phyloP scores from a whole-genome alignment of 1,140 invertebrate species.

The Diorhabda sublineata region DNA sequence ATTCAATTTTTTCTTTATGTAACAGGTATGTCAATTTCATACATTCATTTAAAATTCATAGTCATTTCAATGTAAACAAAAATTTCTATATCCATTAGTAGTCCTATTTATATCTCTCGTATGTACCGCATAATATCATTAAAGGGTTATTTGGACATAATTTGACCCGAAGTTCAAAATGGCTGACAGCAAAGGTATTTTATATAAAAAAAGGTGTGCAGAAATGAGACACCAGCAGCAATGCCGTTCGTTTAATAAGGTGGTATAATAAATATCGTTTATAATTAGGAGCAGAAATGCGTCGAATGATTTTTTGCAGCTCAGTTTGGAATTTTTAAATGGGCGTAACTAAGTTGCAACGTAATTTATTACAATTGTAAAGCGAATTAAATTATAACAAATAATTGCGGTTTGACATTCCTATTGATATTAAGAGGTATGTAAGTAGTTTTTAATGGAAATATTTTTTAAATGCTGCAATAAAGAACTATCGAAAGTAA shows the following conservation, averaged over 20 bases:
- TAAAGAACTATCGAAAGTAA: too few relatives aligned
- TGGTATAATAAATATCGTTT: slow-evolving; percentile 3
- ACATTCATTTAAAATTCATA: not conserved
- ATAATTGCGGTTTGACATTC: not conserved
- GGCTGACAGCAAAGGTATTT: slow-evolving; percentile 17
- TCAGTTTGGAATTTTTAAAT: not conserved
- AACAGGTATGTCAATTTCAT: not conserved
- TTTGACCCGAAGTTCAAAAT: slow-evolving; percentile 17
- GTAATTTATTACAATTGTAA: not conserved
- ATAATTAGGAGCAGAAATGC: not conserved
- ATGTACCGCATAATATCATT: too few relatives aligned
- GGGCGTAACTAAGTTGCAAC: not conserved
- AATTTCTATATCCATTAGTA: too few relatives aligned
- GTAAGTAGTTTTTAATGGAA: too few relatives aligned
- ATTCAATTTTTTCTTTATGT: not conserved
- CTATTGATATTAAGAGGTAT: not conserved
- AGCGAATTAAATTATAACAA: not conserved
- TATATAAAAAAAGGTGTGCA: slow-evolving; percentile 14
- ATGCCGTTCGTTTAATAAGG: not conserved
- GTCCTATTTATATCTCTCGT: too few relatives aligned
- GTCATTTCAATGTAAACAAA: not conserved
- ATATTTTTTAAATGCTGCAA: too few relatives aligned
- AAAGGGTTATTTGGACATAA: too few relatives aligned
- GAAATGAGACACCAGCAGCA: slow-evolving; percentile 12
- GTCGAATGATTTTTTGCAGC: not conserved